Evolutionary conservation across 2,113 vertebrate genomes (phyloP), one percentile per base, ranked within the genome.

Genomic region (Potamarius usumacintae): DNA sequence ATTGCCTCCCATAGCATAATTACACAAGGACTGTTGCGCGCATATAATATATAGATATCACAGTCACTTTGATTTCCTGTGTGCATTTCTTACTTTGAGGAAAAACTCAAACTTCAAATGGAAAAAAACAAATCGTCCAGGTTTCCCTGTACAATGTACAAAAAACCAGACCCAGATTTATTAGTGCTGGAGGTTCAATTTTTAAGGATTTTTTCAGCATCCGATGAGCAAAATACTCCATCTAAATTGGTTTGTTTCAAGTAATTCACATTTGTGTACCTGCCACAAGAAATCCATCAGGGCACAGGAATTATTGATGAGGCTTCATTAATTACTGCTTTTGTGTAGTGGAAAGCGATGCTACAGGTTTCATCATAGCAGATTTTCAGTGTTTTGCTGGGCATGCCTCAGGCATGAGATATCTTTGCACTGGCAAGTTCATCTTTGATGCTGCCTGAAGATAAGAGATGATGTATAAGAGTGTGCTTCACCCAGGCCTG

Each of bases 391-490:
- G 53, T 80, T 57, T 30, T 81, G 27, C 30, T 60, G 4, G 18
- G 79, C 8, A 12, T 1, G 30, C 79, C 57, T 62, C 30, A 60
- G 55, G 78, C 17, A 34, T 4, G 2, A 42, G 57, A 27, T 60
- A 60, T 60, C 53, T 57, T 30, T 10, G 10, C 15, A 0, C n/a
- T 27, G 5, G 14, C 76, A 79, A 27, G 25, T 27, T 55, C 10
- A 58, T 60, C 50, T 81, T 11, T 60, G 55, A 60, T 34, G 78
- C 78, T 81, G 30, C 55, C 17, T 81, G 57, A 60, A 81, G 76
- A 20, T 81, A 81, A 57, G 9, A 42, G 27, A 11, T 11, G 17
- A 1, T 81, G 17, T 20, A 20, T 2, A 18, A 18, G 34, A 42
- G 10, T 58, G n/a, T 60, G 79, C 4, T 57, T 79, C 12, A 79